phyloP scores from a whole-genome alignment of 2,113 vertebrate genomes.

The Epinephelus fuscoguttatus region DNA sequence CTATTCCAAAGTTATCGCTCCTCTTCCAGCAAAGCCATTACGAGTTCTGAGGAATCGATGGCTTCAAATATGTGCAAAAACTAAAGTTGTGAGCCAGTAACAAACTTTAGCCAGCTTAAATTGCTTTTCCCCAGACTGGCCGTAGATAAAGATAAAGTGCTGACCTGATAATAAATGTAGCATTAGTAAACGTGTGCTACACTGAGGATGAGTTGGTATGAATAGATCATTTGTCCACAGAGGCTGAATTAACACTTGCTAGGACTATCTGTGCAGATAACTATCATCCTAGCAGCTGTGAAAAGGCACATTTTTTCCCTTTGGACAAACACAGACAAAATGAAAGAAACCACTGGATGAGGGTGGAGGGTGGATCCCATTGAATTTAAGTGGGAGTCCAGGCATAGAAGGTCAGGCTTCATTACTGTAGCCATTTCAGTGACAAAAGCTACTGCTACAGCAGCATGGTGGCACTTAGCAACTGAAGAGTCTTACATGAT shows the following conservation, averaged over 20 bases:
- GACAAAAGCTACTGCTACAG: constrained; percentile 13
- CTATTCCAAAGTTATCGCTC: constrained; percentile 18
- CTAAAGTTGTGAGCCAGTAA: constrained; percentile 15
- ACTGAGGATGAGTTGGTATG: not conserved
- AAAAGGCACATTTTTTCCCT: not conserved
- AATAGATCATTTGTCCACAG: constrained; percentile 6
- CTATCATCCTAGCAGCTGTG: not conserved
- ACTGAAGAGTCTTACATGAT: constrained; percentile 1
- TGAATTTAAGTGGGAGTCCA: constrained; percentile 18
- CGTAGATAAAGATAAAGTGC: not conserved
- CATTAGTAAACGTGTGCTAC: not conserved
- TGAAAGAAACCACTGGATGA: constrained; percentile 13
- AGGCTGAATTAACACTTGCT: not conserved
- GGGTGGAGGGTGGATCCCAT: not conserved
- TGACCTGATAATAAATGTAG: constrained; percentile 7
- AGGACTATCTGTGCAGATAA: not conserved
- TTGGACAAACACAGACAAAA: not conserved
- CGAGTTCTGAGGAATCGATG: constrained; percentile 25
- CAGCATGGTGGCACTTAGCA: constrained; percentile 21
- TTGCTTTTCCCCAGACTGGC: not conserved
- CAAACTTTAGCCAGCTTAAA: constrained; percentile 7
- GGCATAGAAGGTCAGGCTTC: constrained; percentile 9
- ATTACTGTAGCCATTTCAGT: not conserved
- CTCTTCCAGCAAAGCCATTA: constrained; percentile 15
- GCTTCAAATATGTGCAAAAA: constrained; percentile 33